Evolutionary conservation across 2,888 invertebrate genomes (phyloP), one percentile per base, ranked within the genome.

Genomic region (Oxytorus armatus): DNA sequence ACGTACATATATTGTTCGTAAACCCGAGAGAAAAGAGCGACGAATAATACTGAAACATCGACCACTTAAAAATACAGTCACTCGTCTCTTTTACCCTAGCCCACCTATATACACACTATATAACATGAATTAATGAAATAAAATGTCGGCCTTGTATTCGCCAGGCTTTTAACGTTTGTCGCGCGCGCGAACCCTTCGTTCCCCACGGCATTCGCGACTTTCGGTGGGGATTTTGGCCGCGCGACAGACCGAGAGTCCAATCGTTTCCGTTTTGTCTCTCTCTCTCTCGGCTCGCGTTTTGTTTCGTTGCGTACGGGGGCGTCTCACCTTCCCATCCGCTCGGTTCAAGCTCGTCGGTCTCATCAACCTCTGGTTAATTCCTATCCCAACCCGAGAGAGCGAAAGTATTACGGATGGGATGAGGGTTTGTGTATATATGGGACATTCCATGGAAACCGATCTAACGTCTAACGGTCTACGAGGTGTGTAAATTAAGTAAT

Each of bases 361-460:
- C 82, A 82, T 82, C 85, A 82, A 83, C 72, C 79, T 84, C 61
- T 86, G 82, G 85, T 89, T 89, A 88, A 89, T 89, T 88, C 88
- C 87, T 86, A 86, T 88, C 88, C 87, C 88, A 84, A 69, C 81
- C n/a, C 81, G 82, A 76, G 79, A 74, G 65, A 59, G 81, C 72
- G 55, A 59, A 63, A 68, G 68, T 39, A 59, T 59, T 42, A 44
- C 29, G 49, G 44, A 68, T 57, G 57, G 75, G 47, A 29, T 51
- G 70, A 49, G 51, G 23, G 18, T 10, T 18, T 23, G n/a, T n/a
- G n/a, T 21, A 23, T 59, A 11, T 65, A 68, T 76, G 39, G 61
- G 51, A 4, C 10, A 39, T 14, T 29, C 36, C 5, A 16, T 72
- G 59, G 3, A 3, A 36, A 23, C 14, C 39, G 18, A 44, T 11